Conservation (phyloP, 2,113 vertebrate species). For the Ancistrus triradiatus region DNA sequence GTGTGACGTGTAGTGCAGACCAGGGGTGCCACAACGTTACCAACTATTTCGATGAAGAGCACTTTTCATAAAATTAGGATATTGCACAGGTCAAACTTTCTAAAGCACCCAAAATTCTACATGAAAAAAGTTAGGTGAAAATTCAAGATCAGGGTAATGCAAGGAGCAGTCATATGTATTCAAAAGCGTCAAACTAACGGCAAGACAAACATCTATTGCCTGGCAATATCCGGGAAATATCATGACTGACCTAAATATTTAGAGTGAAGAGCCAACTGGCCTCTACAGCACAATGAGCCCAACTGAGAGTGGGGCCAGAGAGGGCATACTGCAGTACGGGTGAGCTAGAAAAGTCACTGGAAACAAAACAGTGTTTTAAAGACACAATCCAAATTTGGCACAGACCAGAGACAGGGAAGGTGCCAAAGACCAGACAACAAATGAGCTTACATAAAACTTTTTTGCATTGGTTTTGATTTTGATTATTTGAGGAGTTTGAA, state of each 20-base stretch:
- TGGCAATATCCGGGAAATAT: too few relatives aligned
- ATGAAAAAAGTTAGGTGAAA: too few relatives aligned
- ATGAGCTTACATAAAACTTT: not conserved
- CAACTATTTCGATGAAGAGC: too few relatives aligned
- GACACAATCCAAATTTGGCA: not conserved
- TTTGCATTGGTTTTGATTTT: not conserved
- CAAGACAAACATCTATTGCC: slow-evolving; percentile 24
- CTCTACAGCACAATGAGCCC: slow-evolving; percentile 28
- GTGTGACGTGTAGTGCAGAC: too few relatives aligned
- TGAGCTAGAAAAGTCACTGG: not conserved
- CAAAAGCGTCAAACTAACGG: slow-evolving; percentile 23
- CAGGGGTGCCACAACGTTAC: too few relatives aligned
- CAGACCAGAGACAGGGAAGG: not conserved
- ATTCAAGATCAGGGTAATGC: not conserved
- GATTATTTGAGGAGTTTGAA: too few relatives aligned
- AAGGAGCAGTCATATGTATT: not conserved
- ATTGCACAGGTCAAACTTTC: too few relatives aligned
- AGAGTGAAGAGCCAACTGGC: slow-evolving; percentile 33
- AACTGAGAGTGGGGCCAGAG: slow-evolving; percentile 12
- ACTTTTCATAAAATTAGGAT: too few relatives aligned
- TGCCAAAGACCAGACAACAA: not conserved
- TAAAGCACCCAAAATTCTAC: too few relatives aligned
- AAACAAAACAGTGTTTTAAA: not conserved
- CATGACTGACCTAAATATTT: slow-evolving; percentile 46
- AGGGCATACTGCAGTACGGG: slow-evolving; percentile 12